These are phyloP conservation scores for Epinephelus lanceolatus DNA, from an alignment of 2,113 vertebrate species.

Conservation along the genomic window DNA sequence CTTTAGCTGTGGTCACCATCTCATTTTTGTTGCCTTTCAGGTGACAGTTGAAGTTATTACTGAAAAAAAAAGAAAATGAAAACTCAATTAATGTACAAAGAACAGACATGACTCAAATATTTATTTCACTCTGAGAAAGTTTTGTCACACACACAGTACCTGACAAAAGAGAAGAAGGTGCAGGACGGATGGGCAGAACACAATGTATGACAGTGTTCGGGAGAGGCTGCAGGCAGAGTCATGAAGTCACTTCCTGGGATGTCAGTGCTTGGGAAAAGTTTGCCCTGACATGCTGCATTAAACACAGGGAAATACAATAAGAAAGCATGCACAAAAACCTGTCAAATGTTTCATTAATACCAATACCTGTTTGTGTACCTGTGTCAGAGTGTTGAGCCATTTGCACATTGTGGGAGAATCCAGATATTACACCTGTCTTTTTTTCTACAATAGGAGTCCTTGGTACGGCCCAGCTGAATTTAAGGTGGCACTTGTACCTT, in stretches of 20 bases:
- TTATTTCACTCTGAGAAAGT: not conserved
- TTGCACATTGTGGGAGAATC: constrained; percentile 61
- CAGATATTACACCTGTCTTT: constrained; percentile 40
- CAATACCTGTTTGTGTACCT: constrained; percentile 26
- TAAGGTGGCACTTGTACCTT: constrained; percentile 76
- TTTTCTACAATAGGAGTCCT: constrained; percentile 25
- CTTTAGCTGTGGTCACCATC: not conserved
- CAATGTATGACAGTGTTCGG: constrained; percentile 70
- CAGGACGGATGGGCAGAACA: constrained; percentile 71
- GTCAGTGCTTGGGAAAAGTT: constrained; percentile 48
- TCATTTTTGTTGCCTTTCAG: not conserved
- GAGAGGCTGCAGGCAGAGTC: constrained; percentile 24
- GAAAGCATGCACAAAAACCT: not conserved
- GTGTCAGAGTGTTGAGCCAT: not conserved
- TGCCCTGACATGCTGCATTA: constrained; percentile 50
- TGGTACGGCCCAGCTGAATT: constrained; percentile 64
- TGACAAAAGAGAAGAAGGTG: constrained; percentile 68
- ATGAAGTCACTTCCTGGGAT: constrained; percentile 13
- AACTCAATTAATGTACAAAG: not conserved
- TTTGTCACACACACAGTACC: constrained; percentile 10
- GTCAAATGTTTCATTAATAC: too few relatives aligned
- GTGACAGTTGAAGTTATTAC: constrained; percentile 25
- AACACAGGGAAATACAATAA: not conserved
- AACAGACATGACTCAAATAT: not conserved
- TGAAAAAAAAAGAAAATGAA: not conserved